phyloP scores from a whole-genome alignment of 2,113 vertebrate genomes.

The Equus quagga region DNA sequence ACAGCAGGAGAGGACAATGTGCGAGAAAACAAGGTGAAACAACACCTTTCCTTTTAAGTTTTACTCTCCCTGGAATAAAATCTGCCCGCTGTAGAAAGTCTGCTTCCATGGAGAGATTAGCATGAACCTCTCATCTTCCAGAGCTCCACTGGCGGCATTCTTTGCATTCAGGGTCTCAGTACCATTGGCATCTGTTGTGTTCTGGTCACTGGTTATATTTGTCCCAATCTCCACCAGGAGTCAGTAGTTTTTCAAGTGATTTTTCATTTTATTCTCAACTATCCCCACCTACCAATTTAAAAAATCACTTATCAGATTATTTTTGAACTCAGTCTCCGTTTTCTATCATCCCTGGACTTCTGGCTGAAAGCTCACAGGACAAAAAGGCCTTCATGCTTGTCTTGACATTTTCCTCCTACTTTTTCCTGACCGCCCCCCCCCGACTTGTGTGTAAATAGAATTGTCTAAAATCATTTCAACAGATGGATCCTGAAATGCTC shows the following conservation, averaged over 20 bases:
- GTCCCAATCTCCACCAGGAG: neutral
- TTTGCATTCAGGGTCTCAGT: conserved; percentile 20
- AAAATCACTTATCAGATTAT: neutral
- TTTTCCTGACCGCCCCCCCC: neutral
- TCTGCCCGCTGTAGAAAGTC: conserved; percentile 34
- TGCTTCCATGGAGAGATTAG: conserved; percentile 67
- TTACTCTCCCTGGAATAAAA: conserved; percentile 43
- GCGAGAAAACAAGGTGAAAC: conserved; percentile 43
- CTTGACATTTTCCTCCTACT: neutral
- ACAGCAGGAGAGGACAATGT: neutral
- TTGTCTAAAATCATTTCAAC: neutral
- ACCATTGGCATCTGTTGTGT: neutral
- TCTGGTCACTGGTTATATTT: conserved; percentile 50
- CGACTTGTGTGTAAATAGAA: neutral
- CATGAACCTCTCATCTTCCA: conserved; percentile 54
- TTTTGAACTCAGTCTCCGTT: neutral
- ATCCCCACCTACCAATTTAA: neutral
- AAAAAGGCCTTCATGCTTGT: conserved; percentile 32
- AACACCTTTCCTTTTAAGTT: conserved; percentile 21
- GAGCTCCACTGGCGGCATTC: neutral
- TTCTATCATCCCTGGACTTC: neutral
- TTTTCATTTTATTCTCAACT: conserved; percentile 55
- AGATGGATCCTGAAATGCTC: neutral
- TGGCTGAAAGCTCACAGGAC: neutral
- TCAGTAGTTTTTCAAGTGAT: neutral